These are phyloP conservation scores for Phenganax subtilis DNA, from an alignment of 92 coral and sea anemone species.

Conservation along the genomic window DNA sequence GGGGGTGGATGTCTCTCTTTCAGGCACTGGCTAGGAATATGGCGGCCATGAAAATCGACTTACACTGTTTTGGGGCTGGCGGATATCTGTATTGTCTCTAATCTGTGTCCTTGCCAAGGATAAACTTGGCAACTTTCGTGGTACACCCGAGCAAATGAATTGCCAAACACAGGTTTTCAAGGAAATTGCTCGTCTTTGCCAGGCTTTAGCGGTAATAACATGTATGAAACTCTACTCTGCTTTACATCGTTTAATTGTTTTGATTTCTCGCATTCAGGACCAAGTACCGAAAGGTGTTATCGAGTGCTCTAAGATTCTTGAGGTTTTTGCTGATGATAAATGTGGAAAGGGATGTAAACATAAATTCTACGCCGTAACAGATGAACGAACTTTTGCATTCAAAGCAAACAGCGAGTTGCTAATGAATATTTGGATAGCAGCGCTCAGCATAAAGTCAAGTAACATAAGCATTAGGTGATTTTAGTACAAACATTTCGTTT, in stretches of 20 bases:
- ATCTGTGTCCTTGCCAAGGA: background rate
- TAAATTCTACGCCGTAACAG: constrained; percentile 81
- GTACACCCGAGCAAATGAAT: too few relatives aligned
- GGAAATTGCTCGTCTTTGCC: too few relatives aligned
- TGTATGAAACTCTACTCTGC: background rate
- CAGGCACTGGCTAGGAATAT: too few relatives aligned
- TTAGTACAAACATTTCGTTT: background rate
- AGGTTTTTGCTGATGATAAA: constrained; percentile 56
- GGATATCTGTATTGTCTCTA: background rate
- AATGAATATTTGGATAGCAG: constrained; percentile 80
- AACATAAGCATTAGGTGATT: constrained; percentile 4
- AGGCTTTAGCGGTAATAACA: too few relatives aligned
- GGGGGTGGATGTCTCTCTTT: too few relatives aligned
- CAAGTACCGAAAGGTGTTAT: constrained; percentile 89
- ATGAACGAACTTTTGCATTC: constrained; percentile 72
- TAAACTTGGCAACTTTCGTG: too few relatives aligned
- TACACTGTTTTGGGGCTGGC: too few relatives aligned
- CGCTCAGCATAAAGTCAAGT: background rate
- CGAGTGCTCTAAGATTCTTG: constrained; percentile 68
- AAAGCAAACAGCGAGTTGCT: constrained; percentile 70
- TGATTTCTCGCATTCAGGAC: constrained; percentile 51
- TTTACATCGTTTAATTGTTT: background rate
- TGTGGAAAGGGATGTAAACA: constrained; percentile 56
- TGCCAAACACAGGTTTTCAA: too few relatives aligned
- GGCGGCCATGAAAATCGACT: too few relatives aligned